Evolutionary conservation across 2,888 invertebrate species (phyloP).

Genomic region (Melipona bicolor): DNA sequence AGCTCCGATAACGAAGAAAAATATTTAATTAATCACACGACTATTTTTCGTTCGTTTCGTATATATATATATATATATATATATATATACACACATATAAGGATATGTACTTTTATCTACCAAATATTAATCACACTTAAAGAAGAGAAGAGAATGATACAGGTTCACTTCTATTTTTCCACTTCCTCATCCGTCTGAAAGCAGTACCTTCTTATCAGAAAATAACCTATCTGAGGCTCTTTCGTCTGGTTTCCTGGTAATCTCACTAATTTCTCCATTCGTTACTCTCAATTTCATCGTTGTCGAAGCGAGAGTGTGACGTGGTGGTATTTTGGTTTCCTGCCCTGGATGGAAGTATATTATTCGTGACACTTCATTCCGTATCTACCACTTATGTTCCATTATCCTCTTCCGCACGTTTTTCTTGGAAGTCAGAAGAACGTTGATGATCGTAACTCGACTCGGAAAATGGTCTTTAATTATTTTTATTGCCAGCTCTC

Average conservation of each 20-base stretch:
- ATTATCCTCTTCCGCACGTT: background rate
- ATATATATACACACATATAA: no score
- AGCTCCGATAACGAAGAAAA: background rate
- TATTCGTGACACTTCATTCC: background rate
- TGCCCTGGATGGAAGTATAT: background rate
- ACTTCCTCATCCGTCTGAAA: background rate
- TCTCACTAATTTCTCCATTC: slow-evolving; percentile 23
- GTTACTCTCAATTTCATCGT: background rate
- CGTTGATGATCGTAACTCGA: background rate
- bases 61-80: no score
- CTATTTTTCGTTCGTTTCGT: background rate
- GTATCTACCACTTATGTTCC: background rate
- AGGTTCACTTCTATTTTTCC: background rate
- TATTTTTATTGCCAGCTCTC: background rate
- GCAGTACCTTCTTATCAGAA: background rate
- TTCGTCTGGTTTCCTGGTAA: background rate
- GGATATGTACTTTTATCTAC: background rate
- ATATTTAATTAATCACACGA: background rate
- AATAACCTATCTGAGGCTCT: background rate
- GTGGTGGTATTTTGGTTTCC: background rate
- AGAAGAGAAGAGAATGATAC: background rate
- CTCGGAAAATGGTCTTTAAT: background rate
- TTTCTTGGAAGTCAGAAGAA: background rate
- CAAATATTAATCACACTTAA: background rate
- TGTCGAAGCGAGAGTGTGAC: background rate